Evolutionary conservation across 2,797 vertebrate species (phyloP).

Genomic region (Artibeus jamaicensis): DNA sequence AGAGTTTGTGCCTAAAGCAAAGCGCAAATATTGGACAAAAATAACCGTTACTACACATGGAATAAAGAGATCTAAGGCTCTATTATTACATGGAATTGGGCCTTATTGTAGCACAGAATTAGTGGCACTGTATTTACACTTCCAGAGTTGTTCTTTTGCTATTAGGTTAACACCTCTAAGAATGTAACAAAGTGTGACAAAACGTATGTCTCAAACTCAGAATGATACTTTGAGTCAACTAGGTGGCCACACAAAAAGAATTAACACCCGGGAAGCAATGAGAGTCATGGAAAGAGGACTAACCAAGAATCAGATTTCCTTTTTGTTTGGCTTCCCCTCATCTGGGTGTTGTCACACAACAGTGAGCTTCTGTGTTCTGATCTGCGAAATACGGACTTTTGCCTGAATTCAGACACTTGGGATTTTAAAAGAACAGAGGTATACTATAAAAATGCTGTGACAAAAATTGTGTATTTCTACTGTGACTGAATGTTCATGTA

Average conservation of each 20-base stretch:
- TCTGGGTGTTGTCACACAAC: not conserved
- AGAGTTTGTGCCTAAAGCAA: constrained; percentile 93
- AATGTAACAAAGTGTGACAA: not conserved
- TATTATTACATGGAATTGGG: rapidly evolving
- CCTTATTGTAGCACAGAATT: not conserved
- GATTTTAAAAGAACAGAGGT: not conserved
- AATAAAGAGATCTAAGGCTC: not conserved
- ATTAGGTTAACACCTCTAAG: not conserved
- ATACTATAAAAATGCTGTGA: not conserved
- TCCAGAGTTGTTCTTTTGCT: not conserved
- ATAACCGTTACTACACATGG: not conserved
- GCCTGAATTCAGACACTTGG: not conserved
- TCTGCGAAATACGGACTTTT: not conserved
- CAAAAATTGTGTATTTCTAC: constrained; percentile 18
- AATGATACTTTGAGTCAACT: not conserved
- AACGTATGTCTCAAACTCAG: not conserved
- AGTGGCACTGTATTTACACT: not conserved
- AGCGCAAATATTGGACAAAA: not conserved
- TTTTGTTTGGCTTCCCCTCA: not conserved
- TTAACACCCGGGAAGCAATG: not conserved
- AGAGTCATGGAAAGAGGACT: not conserved
- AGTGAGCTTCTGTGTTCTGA: not conserved
- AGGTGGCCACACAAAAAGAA: not conserved
- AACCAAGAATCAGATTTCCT: not conserved
- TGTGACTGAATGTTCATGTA: not conserved